Percentiles rank a stretch among this genome's conserved stretches.
These are phyloP conservation scores for Drosophila auraria DNA, from an alignment of 1,140 invertebrate species.

Conservation along the genomic window DNA sequence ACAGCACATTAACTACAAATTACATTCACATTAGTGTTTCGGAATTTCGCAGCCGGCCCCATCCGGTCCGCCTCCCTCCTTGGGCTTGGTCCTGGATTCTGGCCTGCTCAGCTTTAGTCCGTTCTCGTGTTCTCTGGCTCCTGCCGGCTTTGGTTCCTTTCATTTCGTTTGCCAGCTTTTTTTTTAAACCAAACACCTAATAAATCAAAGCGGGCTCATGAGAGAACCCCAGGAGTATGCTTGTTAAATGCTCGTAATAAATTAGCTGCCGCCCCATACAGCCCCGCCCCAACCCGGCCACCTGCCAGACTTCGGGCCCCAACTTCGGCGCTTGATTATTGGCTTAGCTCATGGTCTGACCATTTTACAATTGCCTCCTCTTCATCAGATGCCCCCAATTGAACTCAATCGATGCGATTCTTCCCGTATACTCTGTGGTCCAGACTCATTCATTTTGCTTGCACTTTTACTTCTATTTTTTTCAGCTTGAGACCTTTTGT, in stretches of 20 bases:
- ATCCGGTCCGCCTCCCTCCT: constrained; percentile 24
- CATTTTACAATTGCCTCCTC: constrained; percentile 69
- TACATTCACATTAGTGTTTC: constrained; percentile 83
- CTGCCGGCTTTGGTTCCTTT: constrained; percentile 16
- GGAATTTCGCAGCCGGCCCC: constrained; percentile 57
- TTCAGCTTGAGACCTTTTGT: background rate
- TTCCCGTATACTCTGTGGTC: constrained; percentile 30
- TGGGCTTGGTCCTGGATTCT: constrained; percentile 7
- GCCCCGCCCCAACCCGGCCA: constrained; percentile 8
- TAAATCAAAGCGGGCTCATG: constrained; percentile 77
- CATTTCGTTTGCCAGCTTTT: constrained; percentile 39
- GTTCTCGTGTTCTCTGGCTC: background rate
- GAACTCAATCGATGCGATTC: constrained; percentile 74
- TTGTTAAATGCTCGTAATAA: constrained; percentile 83
- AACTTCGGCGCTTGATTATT: constrained; percentile 59
- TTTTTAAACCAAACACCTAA: constrained; percentile 77
- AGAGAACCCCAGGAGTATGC: constrained; percentile 75
- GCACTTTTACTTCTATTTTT: constrained; percentile 58
- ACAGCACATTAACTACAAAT: constrained; percentile 81
- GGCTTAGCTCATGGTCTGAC: constrained; percentile 71
- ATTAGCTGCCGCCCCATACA: constrained; percentile 64
- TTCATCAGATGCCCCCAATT: constrained; percentile 44
- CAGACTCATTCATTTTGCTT: constrained; percentile 77
- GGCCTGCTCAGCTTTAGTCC: constrained; percentile 14
- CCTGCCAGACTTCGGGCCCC: constrained; percentile 16